phyloP scores from a whole-genome alignment of 2,113 vertebrate genomes.

The Ctenodactylus gundi region DNA sequence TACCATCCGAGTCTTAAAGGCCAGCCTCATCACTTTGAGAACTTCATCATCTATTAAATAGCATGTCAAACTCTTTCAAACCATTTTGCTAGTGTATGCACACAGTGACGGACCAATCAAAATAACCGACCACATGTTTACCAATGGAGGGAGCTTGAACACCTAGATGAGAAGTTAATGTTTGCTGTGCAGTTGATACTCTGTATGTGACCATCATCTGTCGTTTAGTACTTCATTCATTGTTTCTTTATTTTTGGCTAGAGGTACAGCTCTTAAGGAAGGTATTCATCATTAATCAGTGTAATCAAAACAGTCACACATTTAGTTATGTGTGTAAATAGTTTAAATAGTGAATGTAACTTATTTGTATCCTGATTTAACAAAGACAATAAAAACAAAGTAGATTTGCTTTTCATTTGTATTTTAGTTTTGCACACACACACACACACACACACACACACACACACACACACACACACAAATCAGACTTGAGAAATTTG shows the following conservation, averaged over 20 bases:
- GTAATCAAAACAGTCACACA: neutral
- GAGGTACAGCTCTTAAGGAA: neutral
- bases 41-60: constrained; percentile 35
- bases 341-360: neutral
- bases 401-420: constrained; percentile 19
- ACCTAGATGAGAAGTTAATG: neutral
- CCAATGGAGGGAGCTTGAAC: neutral
- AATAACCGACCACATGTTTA: neutral
- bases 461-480: no score
- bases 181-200: neutral
- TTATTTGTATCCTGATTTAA: neutral
- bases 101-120: neutral
- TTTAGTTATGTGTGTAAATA: neutral
- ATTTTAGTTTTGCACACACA: no score
- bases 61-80: neutral
- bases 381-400: neutral
- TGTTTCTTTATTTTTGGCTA: neutral
- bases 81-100: neutral
- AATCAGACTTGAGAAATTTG: neutral
- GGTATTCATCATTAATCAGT: neutral
- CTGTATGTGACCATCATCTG: neutral
- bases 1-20: neutral
- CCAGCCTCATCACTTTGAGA: neutral
- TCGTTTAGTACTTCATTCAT: neutral
- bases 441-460: no score